Percentiles rank a stretch among this genome's conserved stretches.
Evolutionary conservation across 2,888 invertebrate species (phyloP).

Genomic region (Aricia artaxerxes): DNA sequence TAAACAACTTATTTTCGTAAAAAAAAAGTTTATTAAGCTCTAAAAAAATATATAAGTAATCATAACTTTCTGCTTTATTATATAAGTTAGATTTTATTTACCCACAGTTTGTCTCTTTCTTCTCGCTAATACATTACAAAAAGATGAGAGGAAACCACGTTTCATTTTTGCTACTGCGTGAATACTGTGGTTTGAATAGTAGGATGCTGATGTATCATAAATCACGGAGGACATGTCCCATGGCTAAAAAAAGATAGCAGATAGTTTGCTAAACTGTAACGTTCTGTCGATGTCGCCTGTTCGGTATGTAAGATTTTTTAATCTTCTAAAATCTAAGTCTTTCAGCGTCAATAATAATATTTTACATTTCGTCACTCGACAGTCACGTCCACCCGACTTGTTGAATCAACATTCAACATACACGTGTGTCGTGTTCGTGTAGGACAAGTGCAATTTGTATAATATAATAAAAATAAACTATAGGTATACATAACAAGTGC

Average conservation of each 20-base stretch:
- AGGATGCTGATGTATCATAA: slow-evolving; percentile 68
- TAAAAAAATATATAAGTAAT: not conserved
- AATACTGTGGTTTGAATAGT: slow-evolving; percentile 65
- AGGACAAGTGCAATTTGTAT: no score
- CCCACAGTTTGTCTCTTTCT: slow-evolving; percentile 48
- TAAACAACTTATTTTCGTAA: not conserved
- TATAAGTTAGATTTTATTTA: not conserved
- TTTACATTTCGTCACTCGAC: no score
- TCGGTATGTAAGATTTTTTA: no score
- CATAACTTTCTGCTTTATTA: not conserved
- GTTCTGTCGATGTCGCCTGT: no score
- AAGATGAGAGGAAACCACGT: slow-evolving; percentile 62
- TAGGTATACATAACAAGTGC: no score
- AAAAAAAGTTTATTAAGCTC: not conserved
- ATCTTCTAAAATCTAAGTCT: no score
- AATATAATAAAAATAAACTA: no score
- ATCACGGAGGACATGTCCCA: slow-evolving; percentile 65
- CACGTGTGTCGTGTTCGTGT: no score
- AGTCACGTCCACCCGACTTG: no score
- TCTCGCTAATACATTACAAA: slow-evolving; percentile 58
- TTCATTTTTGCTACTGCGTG: slow-evolving; percentile 57
- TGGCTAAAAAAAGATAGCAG: slow-evolving; percentile 47
- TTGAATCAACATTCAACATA: no score
- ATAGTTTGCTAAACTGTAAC: no score
- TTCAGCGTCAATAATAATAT: no score